Evolutionary conservation across 2,888 invertebrate genomes (phyloP).

Genomic region (Troglohyphantes excavatus): DNA sequence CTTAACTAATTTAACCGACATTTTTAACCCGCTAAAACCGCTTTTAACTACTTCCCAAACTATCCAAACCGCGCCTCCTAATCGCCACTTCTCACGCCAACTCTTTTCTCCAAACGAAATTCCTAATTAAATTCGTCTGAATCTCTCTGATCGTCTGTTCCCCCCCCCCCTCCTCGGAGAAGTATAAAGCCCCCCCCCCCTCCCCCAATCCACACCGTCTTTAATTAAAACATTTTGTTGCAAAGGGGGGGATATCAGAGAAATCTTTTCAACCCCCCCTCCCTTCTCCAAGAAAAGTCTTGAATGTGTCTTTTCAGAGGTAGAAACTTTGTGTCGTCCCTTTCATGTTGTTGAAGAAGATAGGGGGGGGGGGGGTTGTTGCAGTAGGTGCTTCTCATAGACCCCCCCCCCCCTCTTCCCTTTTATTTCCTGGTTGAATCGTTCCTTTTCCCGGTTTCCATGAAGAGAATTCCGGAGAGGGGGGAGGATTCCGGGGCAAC

Average conservation of each 20-base stretch:
- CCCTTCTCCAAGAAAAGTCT: constrained; percentile 34
- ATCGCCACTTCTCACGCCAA: constrained; percentile 27
- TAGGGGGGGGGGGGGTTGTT: constrained; percentile 3
- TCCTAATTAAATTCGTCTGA: constrained; percentile 37
- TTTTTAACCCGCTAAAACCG: constrained; percentile 6
- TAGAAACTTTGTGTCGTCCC: constrained; percentile 25
- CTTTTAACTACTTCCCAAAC: constrained; percentile 20
- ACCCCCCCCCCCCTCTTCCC: background rate
- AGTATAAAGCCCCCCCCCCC: background rate
- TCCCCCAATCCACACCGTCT: background rate
- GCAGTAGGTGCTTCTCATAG: constrained; percentile 9
- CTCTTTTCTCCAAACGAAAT: background rate
- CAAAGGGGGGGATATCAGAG: background rate
- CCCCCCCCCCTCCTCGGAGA: background rate
- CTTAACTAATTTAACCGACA: constrained; percentile 15
- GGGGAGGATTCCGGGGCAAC: constrained; percentile 53
- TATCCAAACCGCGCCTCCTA: background rate
- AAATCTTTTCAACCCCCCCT: constrained; percentile 40
- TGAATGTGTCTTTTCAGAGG: constrained; percentile 13
- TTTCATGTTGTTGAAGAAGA: background rate
- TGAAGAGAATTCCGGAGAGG: background rate
- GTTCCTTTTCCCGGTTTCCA: constrained; percentile 19
- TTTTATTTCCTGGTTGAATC: constrained; percentile 16
- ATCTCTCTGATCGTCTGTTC: background rate
- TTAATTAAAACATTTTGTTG: constrained; percentile 71